Conservation (phyloP, 2,113 vertebrate species). For the Psilopsiagon aurifrons region DNA sequence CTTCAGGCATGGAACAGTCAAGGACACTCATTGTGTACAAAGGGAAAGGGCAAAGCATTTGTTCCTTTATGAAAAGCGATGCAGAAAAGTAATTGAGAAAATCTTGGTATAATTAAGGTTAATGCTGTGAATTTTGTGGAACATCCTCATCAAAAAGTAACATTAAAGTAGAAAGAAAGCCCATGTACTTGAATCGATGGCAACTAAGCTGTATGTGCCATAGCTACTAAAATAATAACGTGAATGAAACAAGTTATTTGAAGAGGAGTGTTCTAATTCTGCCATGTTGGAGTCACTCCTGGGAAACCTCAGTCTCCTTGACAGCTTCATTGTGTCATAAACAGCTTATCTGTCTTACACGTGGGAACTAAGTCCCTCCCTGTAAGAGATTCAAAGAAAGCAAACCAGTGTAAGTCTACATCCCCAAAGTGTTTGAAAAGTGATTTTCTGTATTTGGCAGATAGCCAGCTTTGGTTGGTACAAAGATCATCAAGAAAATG, state of each 20-base stretch:
- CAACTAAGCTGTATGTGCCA: not conserved
- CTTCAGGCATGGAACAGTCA: not conserved
- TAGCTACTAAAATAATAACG: not conserved
- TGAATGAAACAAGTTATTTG: conserved; percentile 12
- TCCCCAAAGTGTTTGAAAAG: not conserved
- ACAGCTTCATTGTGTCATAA: conserved; percentile 14
- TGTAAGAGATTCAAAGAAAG: not conserved
- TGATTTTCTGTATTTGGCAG: conserved; percentile 2
- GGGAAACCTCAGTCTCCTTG: not conserved
- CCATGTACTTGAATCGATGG: not conserved
- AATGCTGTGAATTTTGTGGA: not conserved
- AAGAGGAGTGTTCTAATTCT: conserved; percentile 2
- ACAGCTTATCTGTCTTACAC: not conserved
- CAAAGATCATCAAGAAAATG: not conserved
- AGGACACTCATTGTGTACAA: not conserved
- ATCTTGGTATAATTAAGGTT: not conserved
- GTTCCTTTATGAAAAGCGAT: not conserved
- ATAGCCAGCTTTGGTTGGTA: not conserved
- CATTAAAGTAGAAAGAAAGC: not conserved
- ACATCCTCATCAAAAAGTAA: not conserved
- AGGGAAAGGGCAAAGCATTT: not conserved
- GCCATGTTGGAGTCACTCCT: not conserved
- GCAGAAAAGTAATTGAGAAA: not conserved
- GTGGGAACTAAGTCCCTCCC: not conserved
- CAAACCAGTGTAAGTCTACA: not conserved